These are phyloP conservation scores for Aphelocoma coerulescens DNA, from an alignment of 2,113 vertebrate genomes.

Conservation along the genomic window DNA sequence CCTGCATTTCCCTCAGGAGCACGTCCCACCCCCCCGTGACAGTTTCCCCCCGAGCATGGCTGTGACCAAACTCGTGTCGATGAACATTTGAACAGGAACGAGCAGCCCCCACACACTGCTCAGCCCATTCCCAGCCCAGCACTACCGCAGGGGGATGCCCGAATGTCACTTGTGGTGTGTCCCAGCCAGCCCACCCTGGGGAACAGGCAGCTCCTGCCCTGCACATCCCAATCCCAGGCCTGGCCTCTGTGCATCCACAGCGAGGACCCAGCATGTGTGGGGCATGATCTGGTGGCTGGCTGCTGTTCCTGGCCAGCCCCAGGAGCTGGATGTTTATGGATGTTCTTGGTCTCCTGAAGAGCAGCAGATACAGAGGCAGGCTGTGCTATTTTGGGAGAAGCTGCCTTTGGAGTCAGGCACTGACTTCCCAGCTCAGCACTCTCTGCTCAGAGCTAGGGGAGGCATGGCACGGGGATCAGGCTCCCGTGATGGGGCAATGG, in stretches of 20 bases:
- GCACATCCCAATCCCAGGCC: rapidly evolving
- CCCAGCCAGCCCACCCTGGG: not conserved
- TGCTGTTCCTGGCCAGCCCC: not conserved
- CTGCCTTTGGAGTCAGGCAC: not conserved
- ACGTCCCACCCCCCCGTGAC: not conserved
- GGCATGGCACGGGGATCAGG: not conserved
- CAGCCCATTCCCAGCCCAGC: not conserved
- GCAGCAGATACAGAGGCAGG: not conserved
- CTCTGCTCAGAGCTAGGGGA: not conserved
- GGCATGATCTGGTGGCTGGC: not conserved
- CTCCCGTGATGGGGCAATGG: not conserved
- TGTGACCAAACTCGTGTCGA: not conserved
- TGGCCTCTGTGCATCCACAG: not conserved
- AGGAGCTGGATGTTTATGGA: not conserved
- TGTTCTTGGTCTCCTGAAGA: not conserved
- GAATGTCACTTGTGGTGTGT: rapidly evolving
- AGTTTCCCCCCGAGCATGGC: rapidly evolving
- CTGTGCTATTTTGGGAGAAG: not conserved
- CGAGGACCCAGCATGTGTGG: not conserved
- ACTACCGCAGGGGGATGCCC: rapidly evolving
- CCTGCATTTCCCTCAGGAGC: too few species aligned
- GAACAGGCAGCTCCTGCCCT: not conserved
- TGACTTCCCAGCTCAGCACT: not conserved
- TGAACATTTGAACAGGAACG: not conserved
- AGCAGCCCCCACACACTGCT: not conserved